Conservation (phyloP, 2,888 invertebrate genomes). For the Mythimna lalbum region DNA sequence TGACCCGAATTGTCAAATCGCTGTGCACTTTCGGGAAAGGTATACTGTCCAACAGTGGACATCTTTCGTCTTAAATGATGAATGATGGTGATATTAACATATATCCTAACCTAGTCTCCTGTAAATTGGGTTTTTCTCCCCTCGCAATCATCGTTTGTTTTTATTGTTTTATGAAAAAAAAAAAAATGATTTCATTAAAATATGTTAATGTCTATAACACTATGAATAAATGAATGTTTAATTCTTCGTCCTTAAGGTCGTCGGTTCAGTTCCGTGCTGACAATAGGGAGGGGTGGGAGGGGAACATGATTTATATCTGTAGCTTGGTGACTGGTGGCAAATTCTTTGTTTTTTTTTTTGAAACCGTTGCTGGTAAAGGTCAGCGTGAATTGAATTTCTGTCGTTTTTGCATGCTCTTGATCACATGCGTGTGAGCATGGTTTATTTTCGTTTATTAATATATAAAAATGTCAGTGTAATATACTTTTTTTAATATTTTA, state of each 20-base stretch:
- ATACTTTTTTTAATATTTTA: background rate
- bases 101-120: constrained; percentile 15
- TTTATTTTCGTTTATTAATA: constrained; percentile 34
- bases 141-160: constrained; percentile 19
- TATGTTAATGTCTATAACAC: constrained; percentile 69
- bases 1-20: no score
- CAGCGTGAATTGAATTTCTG: constrained; percentile 40
- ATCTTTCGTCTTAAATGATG: no score
- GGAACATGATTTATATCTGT: constrained; percentile 65
- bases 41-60: no score
- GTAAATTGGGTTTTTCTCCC: constrained; percentile 19
- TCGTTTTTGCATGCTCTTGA: constrained; percentile 36
- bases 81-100: constrained; percentile 4
- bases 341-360: constrained; percentile 45
- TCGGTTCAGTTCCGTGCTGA: constrained; percentile 62
- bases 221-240: constrained; percentile 75
- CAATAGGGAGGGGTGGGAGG: constrained; percentile 55
- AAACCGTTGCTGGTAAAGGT: constrained; percentile 49
- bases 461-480: constrained; percentile 15
- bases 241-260: constrained; percentile 68
- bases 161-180: constrained; percentile 27
- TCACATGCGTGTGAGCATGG: constrained; percentile 16
- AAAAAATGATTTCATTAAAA: constrained; percentile 67
- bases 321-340: constrained; percentile 49
- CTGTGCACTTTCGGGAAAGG: no score